phyloP scores from a whole-genome alignment of 2,888 invertebrate genomes.

The Plusia festucae region DNA sequence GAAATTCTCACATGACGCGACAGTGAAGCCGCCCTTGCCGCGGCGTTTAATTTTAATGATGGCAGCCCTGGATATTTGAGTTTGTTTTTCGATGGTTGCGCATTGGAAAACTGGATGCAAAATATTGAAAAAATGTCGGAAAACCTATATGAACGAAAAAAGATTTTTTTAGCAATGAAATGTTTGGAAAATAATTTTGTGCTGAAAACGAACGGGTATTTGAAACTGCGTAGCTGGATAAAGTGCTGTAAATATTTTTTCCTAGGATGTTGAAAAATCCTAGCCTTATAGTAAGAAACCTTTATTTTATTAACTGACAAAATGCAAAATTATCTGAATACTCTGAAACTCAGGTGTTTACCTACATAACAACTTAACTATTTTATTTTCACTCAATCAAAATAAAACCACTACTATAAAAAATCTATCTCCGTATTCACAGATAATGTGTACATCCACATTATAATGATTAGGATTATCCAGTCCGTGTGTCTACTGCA shows the following conservation, averaged over 20 bases:
- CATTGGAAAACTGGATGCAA: constrained; percentile 24
- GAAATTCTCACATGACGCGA: constrained; percentile 64
- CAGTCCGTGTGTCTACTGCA: constrained; percentile 34
- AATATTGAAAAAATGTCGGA: constrained; percentile 31
- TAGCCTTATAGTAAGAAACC: too few species aligned
- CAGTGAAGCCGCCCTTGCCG: constrained; percentile 59
- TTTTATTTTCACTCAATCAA: too few species aligned
- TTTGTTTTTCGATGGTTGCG: constrained; percentile 36
- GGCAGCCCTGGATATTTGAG: constrained; percentile 31
- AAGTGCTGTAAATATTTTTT: not conserved
- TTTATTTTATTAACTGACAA: too few species aligned
- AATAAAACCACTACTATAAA: too few species aligned
- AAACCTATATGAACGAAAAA: not conserved
- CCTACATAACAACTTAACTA: too few species aligned
- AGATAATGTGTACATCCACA: constrained; percentile 33
- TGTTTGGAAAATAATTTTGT: constrained; percentile 1
- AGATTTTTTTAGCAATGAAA: not conserved
- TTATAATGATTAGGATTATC: constrained; percentile 45
- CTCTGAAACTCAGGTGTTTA: too few species aligned
- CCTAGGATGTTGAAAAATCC: too few species aligned
- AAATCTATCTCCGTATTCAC: constrained; percentile 15
- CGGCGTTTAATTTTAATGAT: constrained; percentile 61
- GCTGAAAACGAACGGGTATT: not conserved
- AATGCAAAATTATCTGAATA: too few species aligned
- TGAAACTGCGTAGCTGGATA: not conserved